These are phyloP conservation scores for Vespertilio murinus DNA, from an alignment of 2,797 vertebrate genomes.

Conservation along the genomic window DNA sequence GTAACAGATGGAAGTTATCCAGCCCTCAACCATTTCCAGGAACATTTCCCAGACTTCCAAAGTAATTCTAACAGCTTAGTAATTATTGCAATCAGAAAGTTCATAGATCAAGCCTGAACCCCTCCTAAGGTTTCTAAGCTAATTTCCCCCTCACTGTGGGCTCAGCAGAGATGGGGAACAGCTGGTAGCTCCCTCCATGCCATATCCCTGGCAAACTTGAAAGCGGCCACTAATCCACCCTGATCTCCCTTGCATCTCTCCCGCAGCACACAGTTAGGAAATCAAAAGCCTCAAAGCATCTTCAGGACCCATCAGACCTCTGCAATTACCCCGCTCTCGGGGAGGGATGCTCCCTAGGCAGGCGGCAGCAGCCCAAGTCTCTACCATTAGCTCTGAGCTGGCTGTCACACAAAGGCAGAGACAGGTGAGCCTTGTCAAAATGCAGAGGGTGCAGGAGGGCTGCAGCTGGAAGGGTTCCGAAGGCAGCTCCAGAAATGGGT, in stretches of 20 bases:
- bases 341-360: neutral
- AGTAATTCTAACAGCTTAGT: conserved; percentile 41
- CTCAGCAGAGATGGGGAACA: neutral
- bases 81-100: conserved; percentile 8
- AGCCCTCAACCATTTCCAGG: conserved; percentile 1
- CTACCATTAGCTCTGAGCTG: neutral
- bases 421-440: neutral
- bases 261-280: neutral
- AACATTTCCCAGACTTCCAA: conserved; percentile 18
- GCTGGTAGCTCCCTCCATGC: neutral
- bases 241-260: neutral
- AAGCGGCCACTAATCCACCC: neutral
- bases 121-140: neutral
- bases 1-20: conserved; percentile 6
- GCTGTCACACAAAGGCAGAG: neutral
- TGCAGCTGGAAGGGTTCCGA: neutral
- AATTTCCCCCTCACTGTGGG: neutral
- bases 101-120: conserved; percentile 9
- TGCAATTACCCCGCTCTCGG: neutral
- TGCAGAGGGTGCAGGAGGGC: neutral
- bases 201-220: neutral
- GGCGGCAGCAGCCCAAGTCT: neutral
- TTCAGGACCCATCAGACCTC: neutral
- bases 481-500: neutral
- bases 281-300: neutral